These are phyloP conservation scores for Hofmannophila pseudospretella DNA, from an alignment of 2,888 invertebrate genomes.

Conservation along the genomic window DNA sequence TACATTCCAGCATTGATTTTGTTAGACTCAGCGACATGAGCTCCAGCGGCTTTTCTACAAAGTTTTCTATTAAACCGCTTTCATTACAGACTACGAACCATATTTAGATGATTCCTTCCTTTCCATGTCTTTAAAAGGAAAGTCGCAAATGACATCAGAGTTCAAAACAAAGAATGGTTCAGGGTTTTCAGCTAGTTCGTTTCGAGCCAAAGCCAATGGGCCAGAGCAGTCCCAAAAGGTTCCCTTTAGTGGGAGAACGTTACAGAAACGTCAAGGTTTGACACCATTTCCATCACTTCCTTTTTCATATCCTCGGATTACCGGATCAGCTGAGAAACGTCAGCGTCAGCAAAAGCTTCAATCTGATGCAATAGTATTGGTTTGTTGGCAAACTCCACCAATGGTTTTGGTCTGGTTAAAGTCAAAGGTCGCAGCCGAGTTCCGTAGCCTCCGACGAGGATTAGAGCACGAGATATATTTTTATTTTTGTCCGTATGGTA, in stretches of 20 bases:
- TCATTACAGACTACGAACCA: constrained; percentile 97
- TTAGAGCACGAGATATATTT: constrained; percentile 81
- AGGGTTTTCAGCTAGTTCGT: constrained; percentile 82
- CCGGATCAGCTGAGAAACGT: constrained; percentile 91
- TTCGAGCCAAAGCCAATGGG: constrained; percentile 92
- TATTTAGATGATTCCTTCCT: constrained; percentile 96
- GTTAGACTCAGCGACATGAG: constrained; percentile 99
- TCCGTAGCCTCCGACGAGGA: constrained; percentile 99
- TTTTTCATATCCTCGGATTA: constrained; percentile 98
- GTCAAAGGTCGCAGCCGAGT: constrained; percentile 97
- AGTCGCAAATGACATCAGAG: constrained; percentile 99
- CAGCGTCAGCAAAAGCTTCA: constrained; percentile 92
- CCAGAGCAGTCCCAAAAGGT: constrained; percentile 98
- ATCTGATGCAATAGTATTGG: constrained; percentile 98
- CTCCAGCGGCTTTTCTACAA: constrained; percentile 99
- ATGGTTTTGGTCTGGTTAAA: constrained; percentile 96
- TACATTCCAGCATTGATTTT: constrained; percentile 99
- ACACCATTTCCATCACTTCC: constrained; percentile 90
- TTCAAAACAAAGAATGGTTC: constrained; percentile 99
- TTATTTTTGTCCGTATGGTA: no score
- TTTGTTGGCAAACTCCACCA: constrained; percentile 99
- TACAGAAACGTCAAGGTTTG: constrained; percentile 91
- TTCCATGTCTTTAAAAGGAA: constrained; percentile 97
- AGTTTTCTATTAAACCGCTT: constrained; percentile 91
- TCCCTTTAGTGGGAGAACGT: constrained; percentile 97